Evolutionary conservation across 2,113 vertebrate genomes (phyloP).

Genomic region (Montifringilla adamsi): DNA sequence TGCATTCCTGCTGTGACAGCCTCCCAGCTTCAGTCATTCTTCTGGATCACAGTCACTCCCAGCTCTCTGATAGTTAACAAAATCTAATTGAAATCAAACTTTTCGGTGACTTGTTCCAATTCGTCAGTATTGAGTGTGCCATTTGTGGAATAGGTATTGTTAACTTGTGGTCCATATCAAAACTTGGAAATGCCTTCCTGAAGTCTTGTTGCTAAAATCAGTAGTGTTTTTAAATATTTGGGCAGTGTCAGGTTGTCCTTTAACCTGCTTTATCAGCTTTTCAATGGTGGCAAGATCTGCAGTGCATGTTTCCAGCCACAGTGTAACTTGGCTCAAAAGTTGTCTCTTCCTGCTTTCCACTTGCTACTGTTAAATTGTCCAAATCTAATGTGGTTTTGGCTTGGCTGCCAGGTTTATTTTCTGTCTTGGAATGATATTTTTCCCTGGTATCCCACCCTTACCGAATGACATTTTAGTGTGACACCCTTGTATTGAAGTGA

Average conservation of each 20-base stretch:
- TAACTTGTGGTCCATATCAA: background rate
- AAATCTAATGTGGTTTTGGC: background rate
- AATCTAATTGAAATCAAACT: background rate
- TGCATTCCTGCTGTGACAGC: background rate
- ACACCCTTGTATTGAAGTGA: background rate
- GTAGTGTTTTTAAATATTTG: background rate
- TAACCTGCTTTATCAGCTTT: conserved; percentile 5
- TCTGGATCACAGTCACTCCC: background rate
- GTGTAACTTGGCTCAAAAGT: background rate
- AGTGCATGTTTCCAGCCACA: background rate
- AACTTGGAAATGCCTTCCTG: background rate
- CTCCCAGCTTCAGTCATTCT: background rate
- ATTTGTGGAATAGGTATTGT: background rate
- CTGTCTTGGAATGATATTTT: background rate
- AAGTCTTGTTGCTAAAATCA: background rate
- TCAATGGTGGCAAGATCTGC: background rate
- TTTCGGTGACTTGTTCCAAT: background rate
- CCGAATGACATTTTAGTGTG: background rate
- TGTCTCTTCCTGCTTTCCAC: background rate
- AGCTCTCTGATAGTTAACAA: background rate
- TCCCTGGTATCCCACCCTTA: background rate
- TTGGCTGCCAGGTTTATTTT: background rate
- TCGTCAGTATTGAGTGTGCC: fast-evolving
- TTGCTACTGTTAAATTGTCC: background rate
- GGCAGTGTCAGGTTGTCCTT: background rate